These are phyloP conservation scores for Phaonia tiefii DNA, from an alignment of 2,888 invertebrate genomes.

Conservation along the genomic window DNA sequence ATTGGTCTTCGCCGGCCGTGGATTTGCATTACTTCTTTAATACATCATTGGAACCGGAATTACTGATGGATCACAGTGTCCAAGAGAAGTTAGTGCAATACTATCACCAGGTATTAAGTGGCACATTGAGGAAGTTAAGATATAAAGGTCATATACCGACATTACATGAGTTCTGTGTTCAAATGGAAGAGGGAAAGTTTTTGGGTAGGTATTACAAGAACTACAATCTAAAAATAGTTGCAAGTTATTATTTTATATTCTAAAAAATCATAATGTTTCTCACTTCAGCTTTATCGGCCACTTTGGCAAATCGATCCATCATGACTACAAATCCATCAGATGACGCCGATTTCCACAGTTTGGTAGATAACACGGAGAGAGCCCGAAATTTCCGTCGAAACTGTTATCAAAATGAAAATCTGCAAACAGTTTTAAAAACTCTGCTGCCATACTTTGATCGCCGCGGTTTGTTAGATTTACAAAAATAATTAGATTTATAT, in stretches of 20 bases:
- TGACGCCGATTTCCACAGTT: conserved; percentile 77
- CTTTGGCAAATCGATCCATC: conserved; percentile 73
- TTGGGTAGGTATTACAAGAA: conserved; percentile 71
- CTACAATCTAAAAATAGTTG: no score
- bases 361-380: conserved; percentile 77
- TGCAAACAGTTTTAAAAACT: conserved; percentile 75
- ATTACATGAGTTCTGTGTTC: conserved; percentile 73
- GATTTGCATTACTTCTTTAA: conserved; percentile 77
- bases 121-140: conserved; percentile 71
- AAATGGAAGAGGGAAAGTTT: conserved; percentile 73
- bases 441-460: conserved; percentile 77
- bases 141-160: conserved; percentile 75
- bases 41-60: conserved; percentile 73
- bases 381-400: conserved; percentile 75
- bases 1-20: conserved; percentile 77
- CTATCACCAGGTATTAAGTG: conserved; percentile 73
- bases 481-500: neutral
- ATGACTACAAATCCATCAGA: conserved; percentile 76
- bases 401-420: conserved; percentile 74
- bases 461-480: conserved; percentile 75
- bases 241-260: no score
- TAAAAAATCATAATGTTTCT: no score
- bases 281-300: conserved; percentile 71
- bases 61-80: conserved; percentile 70
- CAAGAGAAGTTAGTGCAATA: conserved; percentile 75